Evolutionary conservation across 2,888 invertebrate genomes (phyloP), one percentile per base, ranked within the genome.

Genomic region (Amphipoea lucens): DNA sequence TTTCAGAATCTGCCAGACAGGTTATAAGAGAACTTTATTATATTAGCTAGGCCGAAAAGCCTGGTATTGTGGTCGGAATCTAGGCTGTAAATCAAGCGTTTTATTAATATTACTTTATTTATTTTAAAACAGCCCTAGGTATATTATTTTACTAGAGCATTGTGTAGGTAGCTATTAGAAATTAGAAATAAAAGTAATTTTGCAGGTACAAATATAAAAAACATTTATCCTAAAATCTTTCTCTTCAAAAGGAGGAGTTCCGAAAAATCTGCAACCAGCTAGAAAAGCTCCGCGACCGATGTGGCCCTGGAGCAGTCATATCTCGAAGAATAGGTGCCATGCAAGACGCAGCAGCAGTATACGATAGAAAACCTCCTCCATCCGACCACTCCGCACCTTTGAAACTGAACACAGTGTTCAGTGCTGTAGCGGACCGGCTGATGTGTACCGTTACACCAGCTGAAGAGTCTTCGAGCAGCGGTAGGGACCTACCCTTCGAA

Each of bases 281-380:
- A 66, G 98, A 98, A 88, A 96, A 98, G 81, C 96, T 99, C n/a
- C 98, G 98, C 87, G 98, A 98, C 90, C 97, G 98, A 82, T 97
- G 98, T 83, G 97, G 98, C 36, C 98, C 98, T 0, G 98, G 98
- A 90, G 97, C 98, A 36, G 97, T 98, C 79, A 95, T 98, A 83
- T 98, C 98, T 23, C 97, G 98, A 77, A 98, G 98, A 90, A 98
- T 98, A 85, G 97, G 97, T 0, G 98, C 98, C 11, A 98, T 98
- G 98, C 98, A 98, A 90, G 98, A 98, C 81, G 98, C 98, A 0
- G 98, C 98, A 0, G 97, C 97, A 51, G 93, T 97, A 14, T 97
- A 97, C 71, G 98, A 98, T 36, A 91, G 94, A 57, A 96, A 95
- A 87, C 97, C 97, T 2, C 94, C 97, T n/a, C 92, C 96, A 0